These are phyloP conservation scores for Lamproptera curius DNA, from an alignment of 2,888 invertebrate species.

Conservation along the genomic window DNA sequence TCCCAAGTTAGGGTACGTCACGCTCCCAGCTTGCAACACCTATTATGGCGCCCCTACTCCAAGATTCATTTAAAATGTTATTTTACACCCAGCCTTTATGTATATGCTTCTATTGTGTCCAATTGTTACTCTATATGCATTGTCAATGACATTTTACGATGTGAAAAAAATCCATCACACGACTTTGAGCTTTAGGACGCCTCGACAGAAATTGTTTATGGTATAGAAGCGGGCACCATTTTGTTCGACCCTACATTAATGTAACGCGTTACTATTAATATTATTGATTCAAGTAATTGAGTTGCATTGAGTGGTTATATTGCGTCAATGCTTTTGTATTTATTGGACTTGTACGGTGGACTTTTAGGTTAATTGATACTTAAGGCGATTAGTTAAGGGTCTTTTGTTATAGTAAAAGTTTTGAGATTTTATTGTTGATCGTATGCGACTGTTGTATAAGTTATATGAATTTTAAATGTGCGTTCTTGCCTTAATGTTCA, in stretches of 20 bases:
- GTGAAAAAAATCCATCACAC: conserved; percentile 8
- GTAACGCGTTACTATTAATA: conserved; percentile 28
- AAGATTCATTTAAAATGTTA: conserved; percentile 78
- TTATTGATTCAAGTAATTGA: conserved; percentile 62
- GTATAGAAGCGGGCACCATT: conserved; percentile 52
- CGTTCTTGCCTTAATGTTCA: too few species aligned
- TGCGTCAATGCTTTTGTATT: conserved; percentile 27
- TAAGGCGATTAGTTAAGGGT: background rate
- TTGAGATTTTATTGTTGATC: too few species aligned
- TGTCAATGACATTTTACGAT: conserved; percentile 25
- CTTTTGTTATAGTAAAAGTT: background rate
- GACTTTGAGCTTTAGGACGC: conserved; percentile 43
- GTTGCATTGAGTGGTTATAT: conserved; percentile 60
- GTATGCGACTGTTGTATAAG: too few species aligned
- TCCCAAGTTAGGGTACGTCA: conserved; percentile 59
- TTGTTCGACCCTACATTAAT: conserved; percentile 35
- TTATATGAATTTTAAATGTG: too few species aligned
- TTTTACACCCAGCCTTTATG: conserved; percentile 69
- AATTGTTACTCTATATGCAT: conserved; percentile 51
- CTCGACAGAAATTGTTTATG: conserved; percentile 25
- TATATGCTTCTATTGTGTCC: conserved; percentile 62
- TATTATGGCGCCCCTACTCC: conserved; percentile 69
- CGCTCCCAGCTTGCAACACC: conserved; percentile 57
- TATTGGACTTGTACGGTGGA: background rate
- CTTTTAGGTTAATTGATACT: background rate